A percentile compares a stretch with the other conserved stretches of the same genome.
phyloP scores from a whole-genome alignment of 2,888 invertebrate species.

The Drosophila atroscutellata region DNA sequence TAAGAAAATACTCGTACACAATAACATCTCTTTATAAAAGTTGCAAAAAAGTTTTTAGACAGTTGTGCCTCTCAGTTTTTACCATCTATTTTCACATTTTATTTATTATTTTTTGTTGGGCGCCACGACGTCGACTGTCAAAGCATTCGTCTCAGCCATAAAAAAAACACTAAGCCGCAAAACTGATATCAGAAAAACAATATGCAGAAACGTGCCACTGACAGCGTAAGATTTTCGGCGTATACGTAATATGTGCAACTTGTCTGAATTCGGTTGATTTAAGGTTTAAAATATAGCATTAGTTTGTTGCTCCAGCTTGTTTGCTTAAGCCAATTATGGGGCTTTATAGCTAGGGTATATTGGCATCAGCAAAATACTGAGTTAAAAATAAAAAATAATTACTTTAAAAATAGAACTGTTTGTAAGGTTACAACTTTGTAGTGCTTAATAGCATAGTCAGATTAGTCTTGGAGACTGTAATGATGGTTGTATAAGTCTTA shows the following conservation, averaged over 20 bases:
- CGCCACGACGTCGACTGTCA: slow-evolving; percentile 28
- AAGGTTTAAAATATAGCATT: background rate
- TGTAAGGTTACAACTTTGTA: slow-evolving; percentile 4
- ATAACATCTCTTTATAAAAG: slow-evolving; percentile 50
- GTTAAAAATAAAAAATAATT: background rate
- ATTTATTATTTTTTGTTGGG: slow-evolving; percentile 25
- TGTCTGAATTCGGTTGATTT: slow-evolving; percentile 23
- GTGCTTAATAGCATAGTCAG: background rate
- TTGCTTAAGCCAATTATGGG: background rate
- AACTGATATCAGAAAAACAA: slow-evolving; percentile 46
- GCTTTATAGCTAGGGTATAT: background rate
- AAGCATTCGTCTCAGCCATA: slow-evolving; percentile 14
- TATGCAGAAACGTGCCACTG: slow-evolving; percentile 49
- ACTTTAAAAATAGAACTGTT: slow-evolving; percentile 6
- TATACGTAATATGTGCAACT: slow-evolving; percentile 52
- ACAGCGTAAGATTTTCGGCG: slow-evolving; percentile 43
- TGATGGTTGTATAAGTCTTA: slow-evolving; percentile 1
- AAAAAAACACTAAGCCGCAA: slow-evolving; percentile 23
- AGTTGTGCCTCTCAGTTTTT: slow-evolving; percentile 16
- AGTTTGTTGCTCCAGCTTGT: background rate
- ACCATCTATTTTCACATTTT: slow-evolving; percentile 11
- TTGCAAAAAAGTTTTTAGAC: slow-evolving; percentile 42
- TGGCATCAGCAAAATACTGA: background rate
- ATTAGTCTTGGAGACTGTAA: background rate
- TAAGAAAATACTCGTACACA: slow-evolving; percentile 52